Evolutionary conservation across 2,888 invertebrate genomes (phyloP).

Genomic region (Chouioia cunea): DNA sequence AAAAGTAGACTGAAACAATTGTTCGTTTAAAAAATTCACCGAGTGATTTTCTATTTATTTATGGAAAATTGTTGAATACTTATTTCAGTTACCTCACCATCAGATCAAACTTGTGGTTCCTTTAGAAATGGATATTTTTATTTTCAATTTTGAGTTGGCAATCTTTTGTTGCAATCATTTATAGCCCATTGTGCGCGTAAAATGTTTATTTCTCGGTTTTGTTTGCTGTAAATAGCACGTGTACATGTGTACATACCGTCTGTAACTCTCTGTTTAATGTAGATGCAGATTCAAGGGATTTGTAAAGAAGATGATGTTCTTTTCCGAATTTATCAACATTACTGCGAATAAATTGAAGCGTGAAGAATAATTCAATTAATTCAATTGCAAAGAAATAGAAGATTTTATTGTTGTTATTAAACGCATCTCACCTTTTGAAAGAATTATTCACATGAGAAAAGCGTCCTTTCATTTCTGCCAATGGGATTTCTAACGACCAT

Average conservation of each 20-base stretch:
- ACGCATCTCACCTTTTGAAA: slow-evolving; percentile 40
- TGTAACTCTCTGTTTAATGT: slow-evolving; percentile 58
- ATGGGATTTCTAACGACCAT: slow-evolving; percentile 50
- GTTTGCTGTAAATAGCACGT: slow-evolving; percentile 52
- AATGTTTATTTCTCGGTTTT: slow-evolving; percentile 52
- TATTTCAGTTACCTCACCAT: slow-evolving; percentile 20
- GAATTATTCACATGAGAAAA: slow-evolving; percentile 31
- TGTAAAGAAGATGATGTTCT: slow-evolving; percentile 57
- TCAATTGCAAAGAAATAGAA: slow-evolving; percentile 8
- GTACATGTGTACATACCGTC: slow-evolving; percentile 53
- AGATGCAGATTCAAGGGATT: slow-evolving; percentile 52
- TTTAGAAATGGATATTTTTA: not conserved
- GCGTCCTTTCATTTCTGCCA: slow-evolving; percentile 43
- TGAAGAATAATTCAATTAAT: not conserved
- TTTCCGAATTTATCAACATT: slow-evolving; percentile 57
- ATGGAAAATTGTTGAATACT: not conserved
- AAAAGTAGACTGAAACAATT: slow-evolving; percentile 24
- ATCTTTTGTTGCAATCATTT: slow-evolving; percentile 2
- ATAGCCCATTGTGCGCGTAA: slow-evolving; percentile 49
- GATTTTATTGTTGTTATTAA: not conserved
- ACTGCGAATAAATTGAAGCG: slow-evolving; percentile 47
- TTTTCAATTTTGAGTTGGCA: slow-evolving; percentile 2
- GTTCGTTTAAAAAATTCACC: too few species aligned
- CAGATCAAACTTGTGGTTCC: slow-evolving; percentile 6
- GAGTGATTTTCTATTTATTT: slow-evolving; percentile 15